Percentiles rank a stretch among this genome's conserved stretches.
Conservation (phyloP, 2,797 vertebrate genomes). For the Cossypha caffra region DNA sequence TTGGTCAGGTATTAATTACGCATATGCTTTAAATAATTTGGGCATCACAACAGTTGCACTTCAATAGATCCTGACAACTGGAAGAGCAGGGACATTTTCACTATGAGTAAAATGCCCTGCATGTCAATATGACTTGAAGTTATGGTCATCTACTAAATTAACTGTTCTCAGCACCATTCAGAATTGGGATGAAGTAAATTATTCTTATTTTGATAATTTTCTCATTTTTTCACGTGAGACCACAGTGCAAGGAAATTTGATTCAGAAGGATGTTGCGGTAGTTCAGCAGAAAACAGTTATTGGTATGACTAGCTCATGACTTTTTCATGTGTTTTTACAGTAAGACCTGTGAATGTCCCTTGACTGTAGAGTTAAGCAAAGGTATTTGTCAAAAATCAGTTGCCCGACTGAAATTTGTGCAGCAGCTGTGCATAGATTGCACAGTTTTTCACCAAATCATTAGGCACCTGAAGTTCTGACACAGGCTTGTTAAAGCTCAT, state of each 20-base stretch:
- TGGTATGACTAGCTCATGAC: background rate
- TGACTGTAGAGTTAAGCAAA: background rate
- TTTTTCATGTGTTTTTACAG: slow-evolving; percentile 20
- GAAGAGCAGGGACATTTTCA: background rate
- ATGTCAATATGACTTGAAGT: background rate
- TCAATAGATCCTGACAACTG: background rate
- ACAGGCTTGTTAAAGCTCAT: background rate
- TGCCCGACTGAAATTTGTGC: background rate
- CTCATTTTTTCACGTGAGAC: background rate
- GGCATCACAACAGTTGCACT: background rate
- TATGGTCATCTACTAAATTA: background rate
- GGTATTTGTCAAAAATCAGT: background rate
- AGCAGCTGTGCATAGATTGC: background rate
- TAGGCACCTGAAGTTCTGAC: background rate
- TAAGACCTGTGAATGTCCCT: background rate
- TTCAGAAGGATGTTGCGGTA: background rate
- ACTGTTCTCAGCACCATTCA: background rate
- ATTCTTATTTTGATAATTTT: background rate
- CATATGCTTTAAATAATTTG: background rate
- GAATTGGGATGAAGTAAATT: background rate
- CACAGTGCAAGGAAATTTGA: background rate
- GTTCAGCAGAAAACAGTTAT: slow-evolving; percentile 1
- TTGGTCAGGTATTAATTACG: background rate
- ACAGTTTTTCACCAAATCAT: background rate
- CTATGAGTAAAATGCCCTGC: background rate